Percentiles rank a stretch among this genome's conserved stretches.
Evolutionary conservation across 1,140 invertebrate genomes (phyloP).

Genomic region (Babylonia areolata): DNA sequence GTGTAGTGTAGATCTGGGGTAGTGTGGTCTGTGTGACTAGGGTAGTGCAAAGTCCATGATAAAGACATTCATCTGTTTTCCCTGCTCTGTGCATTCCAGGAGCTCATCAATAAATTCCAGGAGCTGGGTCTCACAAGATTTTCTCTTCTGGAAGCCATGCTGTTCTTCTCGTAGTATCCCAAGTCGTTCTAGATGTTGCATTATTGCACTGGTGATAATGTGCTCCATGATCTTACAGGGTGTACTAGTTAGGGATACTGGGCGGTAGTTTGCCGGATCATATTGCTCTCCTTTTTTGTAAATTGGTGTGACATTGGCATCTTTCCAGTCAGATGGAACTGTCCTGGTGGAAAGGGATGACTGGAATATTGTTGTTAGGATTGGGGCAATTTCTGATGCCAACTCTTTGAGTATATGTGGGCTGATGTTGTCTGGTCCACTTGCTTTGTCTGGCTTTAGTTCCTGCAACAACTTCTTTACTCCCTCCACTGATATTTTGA

Average conservation of each 20-base stretch:
- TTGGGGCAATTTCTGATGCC: background rate
- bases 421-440: background rate
- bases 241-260: background rate
- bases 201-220: background rate
- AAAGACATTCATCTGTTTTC: background rate
- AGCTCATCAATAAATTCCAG: background rate
- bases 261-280: background rate
- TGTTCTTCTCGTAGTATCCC: background rate
- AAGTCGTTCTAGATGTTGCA: background rate
- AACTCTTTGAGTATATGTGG: constrained; percentile 2
- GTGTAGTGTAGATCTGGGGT: no score
- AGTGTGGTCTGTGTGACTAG: no score
- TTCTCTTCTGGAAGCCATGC: background rate
- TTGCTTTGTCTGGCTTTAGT: no score
- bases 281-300: constrained; percentile 2
- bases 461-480: no score
- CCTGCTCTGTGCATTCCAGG: background rate
- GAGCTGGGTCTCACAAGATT: background rate
- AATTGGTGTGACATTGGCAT: constrained; percentile 10
- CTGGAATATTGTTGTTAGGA: constrained; percentile 26
- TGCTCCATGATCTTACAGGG: background rate
- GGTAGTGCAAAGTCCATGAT: background rate
- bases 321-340: no score
- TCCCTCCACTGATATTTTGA: no score
- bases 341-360: background rate